Conservation (phyloP, 1,140 invertebrate genomes). For the Atta texana region DNA sequence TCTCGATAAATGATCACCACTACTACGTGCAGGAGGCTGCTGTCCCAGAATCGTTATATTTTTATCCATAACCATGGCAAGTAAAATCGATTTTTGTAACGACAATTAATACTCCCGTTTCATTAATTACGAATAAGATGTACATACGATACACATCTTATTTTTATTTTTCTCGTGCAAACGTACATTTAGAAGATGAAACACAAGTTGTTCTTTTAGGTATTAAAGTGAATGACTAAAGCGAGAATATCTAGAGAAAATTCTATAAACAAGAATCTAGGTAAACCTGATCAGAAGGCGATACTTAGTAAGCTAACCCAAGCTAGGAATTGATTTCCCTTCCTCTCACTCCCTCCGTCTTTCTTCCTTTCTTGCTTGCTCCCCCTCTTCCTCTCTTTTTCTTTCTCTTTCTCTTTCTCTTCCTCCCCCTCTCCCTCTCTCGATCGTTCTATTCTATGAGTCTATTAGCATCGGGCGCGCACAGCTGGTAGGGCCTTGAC, state of each 20-base stretch:
- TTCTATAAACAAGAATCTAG: slow-evolving; percentile 52
- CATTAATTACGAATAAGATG: neutral
- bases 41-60: slow-evolving; percentile 31
- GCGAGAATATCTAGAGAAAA: slow-evolving; percentile 9
- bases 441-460: slow-evolving; percentile 71
- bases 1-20: neutral
- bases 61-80: neutral
- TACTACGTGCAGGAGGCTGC: neutral
- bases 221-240: slow-evolving; percentile 11
- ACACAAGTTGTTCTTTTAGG: neutral
- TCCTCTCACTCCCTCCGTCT: neutral
- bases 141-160: neutral
- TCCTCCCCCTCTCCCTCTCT: slow-evolving; percentile 34
- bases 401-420: slow-evolving; percentile 51
- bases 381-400: slow-evolving; percentile 6
- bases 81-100: slow-evolving; percentile 7
- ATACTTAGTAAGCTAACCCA: slow-evolving; percentile 48
- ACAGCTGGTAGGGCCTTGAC: slow-evolving; percentile 82
- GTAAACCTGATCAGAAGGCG: slow-evolving; percentile 50
- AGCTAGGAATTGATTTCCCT: slow-evolving; percentile 52
- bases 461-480: slow-evolving; percentile 83
- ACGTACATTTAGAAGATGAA: neutral
- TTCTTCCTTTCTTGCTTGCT: slow-evolving; percentile 28
- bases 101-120: neutral
- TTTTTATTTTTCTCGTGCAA: neutral